These are phyloP conservation scores for Eubucco bourcierii DNA, from an alignment of 2,113 vertebrate genomes.

Conservation along the genomic window DNA sequence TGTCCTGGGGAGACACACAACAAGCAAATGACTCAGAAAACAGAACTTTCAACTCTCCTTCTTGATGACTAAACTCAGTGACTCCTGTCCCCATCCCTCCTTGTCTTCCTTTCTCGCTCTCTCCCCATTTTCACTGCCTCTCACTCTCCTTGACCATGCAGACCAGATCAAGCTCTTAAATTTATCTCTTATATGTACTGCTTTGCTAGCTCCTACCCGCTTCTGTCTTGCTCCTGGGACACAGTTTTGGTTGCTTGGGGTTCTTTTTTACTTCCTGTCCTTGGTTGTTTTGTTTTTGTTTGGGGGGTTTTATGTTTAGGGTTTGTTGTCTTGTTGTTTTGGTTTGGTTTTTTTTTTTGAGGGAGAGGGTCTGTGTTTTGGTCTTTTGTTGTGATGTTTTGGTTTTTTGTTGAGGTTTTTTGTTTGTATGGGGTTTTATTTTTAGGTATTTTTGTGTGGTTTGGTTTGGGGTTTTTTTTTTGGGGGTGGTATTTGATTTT, in stretches of 20 bases:
- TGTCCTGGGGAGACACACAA: neutral
- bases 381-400: neutral
- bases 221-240: neutral
- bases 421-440: too few relatives aligned
- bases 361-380: too few relatives aligned
- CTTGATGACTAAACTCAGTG: neutral
- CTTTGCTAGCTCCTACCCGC: neutral
- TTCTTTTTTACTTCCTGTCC: too few relatives aligned
- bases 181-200: neutral
- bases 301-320: too few relatives aligned
- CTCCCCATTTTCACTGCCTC: neutral
- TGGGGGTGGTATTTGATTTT: too few relatives aligned
- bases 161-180: neutral
- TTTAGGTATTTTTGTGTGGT: too few relatives aligned
- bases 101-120: neutral
- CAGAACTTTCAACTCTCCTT: neutral
- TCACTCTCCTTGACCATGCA: neutral
- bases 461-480: too few relatives aligned
- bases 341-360: too few relatives aligned
- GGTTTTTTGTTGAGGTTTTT: too few relatives aligned
- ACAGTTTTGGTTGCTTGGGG: neutral
- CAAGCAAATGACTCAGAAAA: neutral
- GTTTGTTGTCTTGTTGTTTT: too few relatives aligned
- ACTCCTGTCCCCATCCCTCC: neutral
- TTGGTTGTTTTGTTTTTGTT: too few relatives aligned